Evolutionary conservation across 2,113 vertebrate species (phyloP), one percentile per base, ranked within the genome.

Genomic region (Nicator chloris): DNA sequence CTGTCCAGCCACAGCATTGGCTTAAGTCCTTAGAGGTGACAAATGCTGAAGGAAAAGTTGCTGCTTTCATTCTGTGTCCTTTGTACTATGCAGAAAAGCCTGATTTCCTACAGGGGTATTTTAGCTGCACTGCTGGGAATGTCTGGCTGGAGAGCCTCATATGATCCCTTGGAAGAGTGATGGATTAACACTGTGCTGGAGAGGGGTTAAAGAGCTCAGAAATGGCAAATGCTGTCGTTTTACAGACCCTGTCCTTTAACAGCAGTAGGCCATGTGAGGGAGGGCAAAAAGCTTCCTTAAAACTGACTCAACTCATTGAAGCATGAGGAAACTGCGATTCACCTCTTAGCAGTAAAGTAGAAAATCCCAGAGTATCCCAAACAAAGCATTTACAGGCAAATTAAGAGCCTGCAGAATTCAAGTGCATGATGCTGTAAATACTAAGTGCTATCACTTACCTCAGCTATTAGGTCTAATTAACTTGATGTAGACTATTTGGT

Each of bases 381-480:
- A 72, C 39, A 42, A 76, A 78, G 22, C 56, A 31, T 72, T 95
- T 69, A 26, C 18, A 57, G 82, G 20, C 44, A 64, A 90, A 76
- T 83, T 33, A 90, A 20, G 59, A 82, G 45, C 57, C 47, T 71
- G 37, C 61, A 93, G 57, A 78, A 66, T 24, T 75, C 3, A 44
- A 70, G 64, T 54, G 33, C 44, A 15, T 11, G 65, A 10, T 80
- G 35, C 44, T 0, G 0, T 90, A 92, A 93, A 93, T 81, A 53
- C 59, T 65, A 57, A 91, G 31, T 37, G 54, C 30, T 53, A 57
- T 49, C 47, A 49, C 68, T 77, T 86, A 88, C 39, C 44, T 71
- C 50, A n/a, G 75, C 77, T 75, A 65, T 92, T 93, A 92, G 72
- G 50, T 69, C 69, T 93, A 73, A 95, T 95, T 91, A 81, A 61